Base-by-base conservation (phyloP, 35 echinoderm and acorn worm genomes). In the Hemicentrotus pulcherrimus region DNA sequence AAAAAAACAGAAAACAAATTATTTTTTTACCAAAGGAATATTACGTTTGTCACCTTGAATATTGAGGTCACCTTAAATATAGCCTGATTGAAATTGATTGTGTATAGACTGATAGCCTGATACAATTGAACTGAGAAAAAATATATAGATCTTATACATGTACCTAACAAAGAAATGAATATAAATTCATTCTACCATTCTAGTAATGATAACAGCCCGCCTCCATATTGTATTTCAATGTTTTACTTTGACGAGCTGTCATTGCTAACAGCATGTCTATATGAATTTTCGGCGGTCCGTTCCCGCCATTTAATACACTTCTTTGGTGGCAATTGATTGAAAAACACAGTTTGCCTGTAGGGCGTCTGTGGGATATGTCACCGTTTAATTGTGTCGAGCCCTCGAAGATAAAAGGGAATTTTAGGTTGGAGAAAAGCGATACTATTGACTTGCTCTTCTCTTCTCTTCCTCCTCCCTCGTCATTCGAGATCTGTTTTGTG, bases 301-400 rank as follows among this genome's bases (percentile, higher is more conserved):
- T 78, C 65, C 18, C 65, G 65, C 65, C 65, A 78, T 78, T 78
- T n/a, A n/a, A 71, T 71, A 71, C 18, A 71, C 61, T 71, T 71
- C 65, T 78, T 78, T 78, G 19, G 65, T 78, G 61, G 65, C 65
- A 78, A 78, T 78, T 78, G 65, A 78, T 78, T 78, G 28, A 78
- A 78, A 78, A 78, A 78, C 28, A n/a, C 65, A 78, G 65, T 78
- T 78, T 78, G 65, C 65, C 65, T 78, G 65, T n/a, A 78, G 65
- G 65, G 3, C 35, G 35, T 78, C 65, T 78, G 15, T 78, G 5
- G 65, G 65, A 78, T 78, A 78, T 78, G 65, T 78, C 65, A 78
- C 65, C 65, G 65, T 78, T 78, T 78, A 78, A 78, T 78, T 78
- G 65, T 78, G 65, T 30, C 24, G 24, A n/a, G 65, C 65, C 65